A percentile compares a stretch with the other conserved stretches of the same genome.
Conservation (phyloP, 2,797 vertebrate species). For the Parauchenoglanis punctatus region DNA sequence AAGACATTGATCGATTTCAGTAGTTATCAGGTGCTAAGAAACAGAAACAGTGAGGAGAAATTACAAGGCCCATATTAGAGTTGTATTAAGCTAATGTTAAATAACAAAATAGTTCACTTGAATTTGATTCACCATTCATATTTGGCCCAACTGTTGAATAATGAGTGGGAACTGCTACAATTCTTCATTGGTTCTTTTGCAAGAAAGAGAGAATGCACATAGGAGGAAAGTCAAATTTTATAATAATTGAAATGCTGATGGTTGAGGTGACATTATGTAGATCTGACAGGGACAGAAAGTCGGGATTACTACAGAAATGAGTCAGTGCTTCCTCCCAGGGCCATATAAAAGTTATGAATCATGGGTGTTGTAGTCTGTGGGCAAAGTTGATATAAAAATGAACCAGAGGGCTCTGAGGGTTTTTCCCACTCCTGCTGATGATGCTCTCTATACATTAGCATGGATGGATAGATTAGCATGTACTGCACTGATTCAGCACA, state of each 20-base stretch:
- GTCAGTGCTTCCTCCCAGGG: constrained; percentile 21
- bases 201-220: not conserved
- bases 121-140: not conserved
- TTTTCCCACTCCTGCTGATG: not conserved
- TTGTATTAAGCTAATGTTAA: not conserved
- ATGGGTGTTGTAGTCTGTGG: constrained; percentile 31
- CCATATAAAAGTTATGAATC: constrained; percentile 41
- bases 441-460: not conserved
- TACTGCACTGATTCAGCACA: not conserved
- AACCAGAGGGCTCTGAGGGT: constrained; percentile 1
- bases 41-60: no score
- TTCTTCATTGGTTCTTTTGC: not conserved
- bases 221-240: not conserved
- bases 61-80: no score
- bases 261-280: constrained; percentile 29
- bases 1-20: no score
- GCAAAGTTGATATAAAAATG: constrained; percentile 37
- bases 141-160: not conserved
- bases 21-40: no score
- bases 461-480: not conserved
- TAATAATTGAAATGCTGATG: not conserved
- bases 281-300: constrained; percentile 40
- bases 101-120: not conserved
- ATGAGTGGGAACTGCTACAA: not conserved
- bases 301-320: not conserved